phyloP scores from a whole-genome alignment of 2,888 invertebrate species.

The Aricia artaxerxes region DNA sequence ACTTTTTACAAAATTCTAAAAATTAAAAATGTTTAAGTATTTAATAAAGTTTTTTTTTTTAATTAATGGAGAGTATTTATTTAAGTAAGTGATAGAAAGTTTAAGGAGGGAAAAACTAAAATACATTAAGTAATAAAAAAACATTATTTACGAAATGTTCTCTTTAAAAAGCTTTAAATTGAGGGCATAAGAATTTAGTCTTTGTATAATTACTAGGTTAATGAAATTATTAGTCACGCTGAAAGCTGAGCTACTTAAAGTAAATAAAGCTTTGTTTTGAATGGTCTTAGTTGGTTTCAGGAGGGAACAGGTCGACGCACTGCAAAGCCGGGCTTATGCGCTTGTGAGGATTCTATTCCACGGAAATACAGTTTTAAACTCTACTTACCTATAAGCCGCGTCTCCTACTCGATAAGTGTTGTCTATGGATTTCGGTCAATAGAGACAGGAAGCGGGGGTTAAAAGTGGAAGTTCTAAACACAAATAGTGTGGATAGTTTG shows the following conservation, averaged over 20 bases:
- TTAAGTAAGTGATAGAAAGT: neutral
- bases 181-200: neutral
- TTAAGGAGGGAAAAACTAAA: neutral
- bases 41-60: no score
- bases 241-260: constrained; percentile 43
- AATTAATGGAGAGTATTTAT: no score
- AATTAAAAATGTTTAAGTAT: no score
- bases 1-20: neutral
- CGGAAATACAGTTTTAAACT: constrained; percentile 77
- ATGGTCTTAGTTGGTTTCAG: constrained; percentile 58
- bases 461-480: neutral
- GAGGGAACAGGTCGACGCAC: constrained; percentile 72
- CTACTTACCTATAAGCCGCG: constrained; percentile 14
- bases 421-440: constrained; percentile 17
- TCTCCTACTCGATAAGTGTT: constrained; percentile 2
- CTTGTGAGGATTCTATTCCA: constrained; percentile 80
- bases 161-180: neutral
- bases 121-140: neutral
- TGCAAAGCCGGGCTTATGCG: constrained; percentile 76
- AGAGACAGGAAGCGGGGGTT: neutral
- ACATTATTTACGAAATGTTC: neutral
- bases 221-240: constrained; percentile 49
- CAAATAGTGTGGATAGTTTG: neutral
- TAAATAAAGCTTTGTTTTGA: constrained; percentile 59
- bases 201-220: neutral